These are phyloP conservation scores for Trogon surrucura DNA, from an alignment of 2,113 vertebrate species.

Conservation along the genomic window DNA sequence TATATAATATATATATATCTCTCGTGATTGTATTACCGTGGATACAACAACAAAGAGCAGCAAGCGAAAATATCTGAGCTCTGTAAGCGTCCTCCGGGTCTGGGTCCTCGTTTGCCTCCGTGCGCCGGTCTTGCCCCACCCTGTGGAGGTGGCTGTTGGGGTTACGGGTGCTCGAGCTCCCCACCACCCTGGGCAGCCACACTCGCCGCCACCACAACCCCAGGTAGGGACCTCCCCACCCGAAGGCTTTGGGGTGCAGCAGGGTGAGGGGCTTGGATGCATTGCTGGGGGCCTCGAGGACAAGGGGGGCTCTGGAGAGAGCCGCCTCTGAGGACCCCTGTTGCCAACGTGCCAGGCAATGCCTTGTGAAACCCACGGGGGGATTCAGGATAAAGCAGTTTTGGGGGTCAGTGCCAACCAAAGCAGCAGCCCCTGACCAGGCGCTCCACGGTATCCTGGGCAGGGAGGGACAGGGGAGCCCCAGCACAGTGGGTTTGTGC, in stretches of 20 bases:
- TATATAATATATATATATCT: constrained; percentile 81
- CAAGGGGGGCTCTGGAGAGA: not conserved
- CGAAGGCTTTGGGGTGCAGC: not conserved
- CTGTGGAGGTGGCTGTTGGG: not conserved
- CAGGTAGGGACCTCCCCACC: not conserved
- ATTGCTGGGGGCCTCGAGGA: not conserved
- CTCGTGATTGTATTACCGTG: constrained; percentile 91
- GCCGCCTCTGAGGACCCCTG: not conserved
- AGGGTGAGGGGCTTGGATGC: not conserved
- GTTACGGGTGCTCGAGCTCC: not conserved
- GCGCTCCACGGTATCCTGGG: not conserved
- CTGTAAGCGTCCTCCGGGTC: constrained; percentile 65
- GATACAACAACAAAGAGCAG: constrained; percentile 78
- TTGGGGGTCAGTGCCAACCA: not conserved
- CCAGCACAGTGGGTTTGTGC: accelerated
- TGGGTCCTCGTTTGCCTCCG: constrained; percentile 24
- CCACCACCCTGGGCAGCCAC: accelerated
- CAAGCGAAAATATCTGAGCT: constrained; percentile 70
- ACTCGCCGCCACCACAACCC: accelerated
- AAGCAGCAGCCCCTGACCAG: not conserved
- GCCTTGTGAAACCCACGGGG: not conserved
- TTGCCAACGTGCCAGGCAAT: not conserved
- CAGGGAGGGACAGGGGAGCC: not conserved
- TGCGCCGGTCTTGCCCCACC: not conserved
- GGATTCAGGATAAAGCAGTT: accelerated